Percentiles rank a stretch among this genome's conserved stretches.
phyloP scores from a whole-genome alignment of 2,888 invertebrate genomes.

The Rhabditoides inermis region DNA sequence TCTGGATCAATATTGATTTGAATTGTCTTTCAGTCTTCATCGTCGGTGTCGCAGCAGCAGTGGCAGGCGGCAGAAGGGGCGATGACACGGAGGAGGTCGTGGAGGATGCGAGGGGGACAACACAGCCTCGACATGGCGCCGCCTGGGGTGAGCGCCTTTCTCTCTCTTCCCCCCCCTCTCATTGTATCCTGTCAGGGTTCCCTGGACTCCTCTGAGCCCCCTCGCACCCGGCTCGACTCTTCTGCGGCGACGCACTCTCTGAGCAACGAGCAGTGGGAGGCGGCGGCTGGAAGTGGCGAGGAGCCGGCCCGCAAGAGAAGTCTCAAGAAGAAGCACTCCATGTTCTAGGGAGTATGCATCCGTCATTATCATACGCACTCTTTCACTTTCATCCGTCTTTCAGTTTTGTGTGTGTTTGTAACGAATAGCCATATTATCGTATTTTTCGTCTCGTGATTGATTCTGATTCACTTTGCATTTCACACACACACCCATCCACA shows the following conservation, averaged over 20 bases:
- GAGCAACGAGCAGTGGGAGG: slow-evolving; percentile 19
- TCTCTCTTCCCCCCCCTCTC: slow-evolving; percentile 1
- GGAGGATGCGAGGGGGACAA: slow-evolving; percentile 3
- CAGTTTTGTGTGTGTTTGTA: too few relatives aligned
- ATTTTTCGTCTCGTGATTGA: too few relatives aligned
- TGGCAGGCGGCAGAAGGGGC: too few relatives aligned
- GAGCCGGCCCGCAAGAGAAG: slow-evolving; percentile 24
- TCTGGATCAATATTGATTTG: too few relatives aligned
- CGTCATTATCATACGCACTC: too few relatives aligned
- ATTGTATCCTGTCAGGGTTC: slow-evolving; percentile 19
- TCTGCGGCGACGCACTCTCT: slow-evolving; percentile 20
- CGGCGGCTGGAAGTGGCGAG: slow-evolving; percentile 7
- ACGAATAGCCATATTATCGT: too few relatives aligned
- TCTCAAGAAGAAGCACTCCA: slow-evolving; percentile 28
- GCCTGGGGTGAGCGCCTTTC: not conserved
- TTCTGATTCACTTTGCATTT: too few relatives aligned
- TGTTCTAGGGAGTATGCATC: too few relatives aligned
- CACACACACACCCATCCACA: too few relatives aligned
- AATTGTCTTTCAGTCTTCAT: too few relatives aligned
- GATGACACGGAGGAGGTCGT: slow-evolving; percentile 10
- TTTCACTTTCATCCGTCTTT: too few relatives aligned
- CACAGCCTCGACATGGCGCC: not conserved
- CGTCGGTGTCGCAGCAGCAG: too few relatives aligned
- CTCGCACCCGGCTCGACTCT: not conserved
- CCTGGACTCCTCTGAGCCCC: slow-evolving; percentile 19